These are phyloP conservation scores for Octodon degus DNA, from an alignment of 2,113 vertebrate species.

Conservation along the genomic window DNA sequence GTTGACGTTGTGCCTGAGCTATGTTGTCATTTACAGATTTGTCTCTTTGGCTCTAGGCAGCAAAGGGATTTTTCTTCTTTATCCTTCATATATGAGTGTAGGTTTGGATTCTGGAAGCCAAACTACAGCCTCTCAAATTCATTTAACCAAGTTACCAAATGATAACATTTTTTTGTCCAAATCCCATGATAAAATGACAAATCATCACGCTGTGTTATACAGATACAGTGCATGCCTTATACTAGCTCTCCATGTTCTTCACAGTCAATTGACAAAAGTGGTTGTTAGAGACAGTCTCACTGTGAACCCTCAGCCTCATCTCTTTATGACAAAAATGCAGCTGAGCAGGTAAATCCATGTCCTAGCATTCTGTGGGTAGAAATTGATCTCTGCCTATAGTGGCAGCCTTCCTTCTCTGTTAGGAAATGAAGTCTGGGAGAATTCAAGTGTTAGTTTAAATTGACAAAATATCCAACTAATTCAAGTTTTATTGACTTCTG, in stretches of 20 bases:
- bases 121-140: not conserved
- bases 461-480: conserved; percentile 67
- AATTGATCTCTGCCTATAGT: conserved; percentile 64
- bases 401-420: conserved; percentile 70
- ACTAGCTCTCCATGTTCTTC: conserved; percentile 29
- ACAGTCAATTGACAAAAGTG: conserved; percentile 27
- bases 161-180: conserved; percentile 30
- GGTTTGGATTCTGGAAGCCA: not conserved
- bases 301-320: conserved; percentile 38
- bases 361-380: conserved; percentile 31
- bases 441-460: conserved; percentile 75
- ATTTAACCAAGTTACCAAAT: conserved; percentile 25
- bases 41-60: not conserved
- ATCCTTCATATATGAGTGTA: not conserved
- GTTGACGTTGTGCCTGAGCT: not conserved
- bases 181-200: not conserved
- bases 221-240: not conserved
- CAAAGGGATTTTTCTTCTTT: conserved; percentile 17
- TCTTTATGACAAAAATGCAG: conserved; percentile 53
- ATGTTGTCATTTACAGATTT: not conserved
- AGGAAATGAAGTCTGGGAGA: conserved; percentile 61
- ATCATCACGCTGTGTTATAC: not conserved
- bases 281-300: conserved; percentile 49
- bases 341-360: conserved; percentile 32
- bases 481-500: conserved; percentile 68